Evolutionary conservation across 2,888 invertebrate genomes (phyloP).

Genomic region (Aquatica leii): DNA sequence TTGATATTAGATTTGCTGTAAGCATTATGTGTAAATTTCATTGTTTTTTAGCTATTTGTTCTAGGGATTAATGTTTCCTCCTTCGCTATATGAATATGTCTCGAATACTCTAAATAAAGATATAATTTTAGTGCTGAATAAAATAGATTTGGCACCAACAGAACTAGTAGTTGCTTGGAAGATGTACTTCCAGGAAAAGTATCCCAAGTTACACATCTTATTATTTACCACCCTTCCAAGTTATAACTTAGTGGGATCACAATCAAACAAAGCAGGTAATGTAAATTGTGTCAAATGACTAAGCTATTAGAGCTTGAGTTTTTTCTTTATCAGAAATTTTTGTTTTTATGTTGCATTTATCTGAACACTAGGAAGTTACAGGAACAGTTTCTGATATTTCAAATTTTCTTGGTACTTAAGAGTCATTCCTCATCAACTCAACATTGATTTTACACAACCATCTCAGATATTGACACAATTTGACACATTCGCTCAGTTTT

Average conservation of each 20-base stretch:
- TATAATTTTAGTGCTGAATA: slow-evolving; percentile 89
- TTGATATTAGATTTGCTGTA: slow-evolving; percentile 87
- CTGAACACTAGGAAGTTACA: too few relatives aligned
- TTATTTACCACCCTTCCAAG: slow-evolving; percentile 86
- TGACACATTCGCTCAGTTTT: too few relatives aligned
- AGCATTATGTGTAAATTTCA: slow-evolving; percentile 51
- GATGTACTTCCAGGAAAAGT: slow-evolving; percentile 74
- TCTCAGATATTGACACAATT: too few relatives aligned
- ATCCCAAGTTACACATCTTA: slow-evolving; percentile 77
- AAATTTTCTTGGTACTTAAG: too few relatives aligned
- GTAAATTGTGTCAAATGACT: too few relatives aligned
- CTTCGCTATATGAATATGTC: slow-evolving; percentile 83
- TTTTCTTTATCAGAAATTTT: too few relatives aligned
- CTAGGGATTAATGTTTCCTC: slow-evolving; percentile 86
- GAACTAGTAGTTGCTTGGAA: slow-evolving; percentile 88
- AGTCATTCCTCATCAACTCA: too few relatives aligned
- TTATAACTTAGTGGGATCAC: slow-evolving; percentile 71
- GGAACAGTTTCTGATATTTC: too few relatives aligned
- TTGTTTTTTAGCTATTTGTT: slow-evolving; percentile 25
- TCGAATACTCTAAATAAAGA: slow-evolving; percentile 78
- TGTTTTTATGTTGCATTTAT: too few relatives aligned
- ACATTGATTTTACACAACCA: too few relatives aligned
- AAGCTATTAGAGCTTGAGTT: too few relatives aligned
- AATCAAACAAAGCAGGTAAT: slow-evolving; percentile 65
- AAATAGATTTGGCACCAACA: slow-evolving; percentile 88